Conservation (phyloP, 37 sponge, comb jelly and placozoan species). For the Crambe crambe region DNA sequence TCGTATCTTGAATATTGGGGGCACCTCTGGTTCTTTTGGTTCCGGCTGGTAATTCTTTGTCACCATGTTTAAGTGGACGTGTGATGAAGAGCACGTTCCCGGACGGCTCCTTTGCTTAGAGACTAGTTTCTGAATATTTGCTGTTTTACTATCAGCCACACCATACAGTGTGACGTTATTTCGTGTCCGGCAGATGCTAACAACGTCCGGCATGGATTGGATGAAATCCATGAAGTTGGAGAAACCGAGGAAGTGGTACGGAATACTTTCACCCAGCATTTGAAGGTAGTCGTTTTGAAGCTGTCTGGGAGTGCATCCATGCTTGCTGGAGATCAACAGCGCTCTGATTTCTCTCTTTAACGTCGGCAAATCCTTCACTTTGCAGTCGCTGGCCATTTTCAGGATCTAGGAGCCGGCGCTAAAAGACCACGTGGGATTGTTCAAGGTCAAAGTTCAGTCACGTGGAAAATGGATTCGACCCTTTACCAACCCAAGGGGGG, state of each 20-base stretch:
- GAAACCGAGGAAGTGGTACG: slow-evolving; percentile 30
- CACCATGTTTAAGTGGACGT: background rate
- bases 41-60: background rate
- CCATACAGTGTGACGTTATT: slow-evolving; percentile 11
- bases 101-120: slow-evolving; percentile 14
- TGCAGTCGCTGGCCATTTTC: background rate
- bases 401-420: too few relatives aligned
- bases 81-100: background rate
- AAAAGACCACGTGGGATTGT: too few relatives aligned
- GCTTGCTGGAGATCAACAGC: slow-evolving; percentile 45
- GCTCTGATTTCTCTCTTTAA: slow-evolving; percentile 42
- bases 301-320: slow-evolving; percentile 44
- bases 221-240: slow-evolving; percentile 21
- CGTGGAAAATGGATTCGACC: too few relatives aligned
- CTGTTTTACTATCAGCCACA: slow-evolving; percentile 20
- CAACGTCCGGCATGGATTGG: slow-evolving; percentile 32
- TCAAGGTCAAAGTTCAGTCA: too few relatives aligned
- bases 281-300: slow-evolving; percentile 35
- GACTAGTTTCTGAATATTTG: slow-evolving; percentile 39
- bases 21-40: background rate
- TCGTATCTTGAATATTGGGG: slow-evolving; percentile 17
- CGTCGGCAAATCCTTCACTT: background rate
- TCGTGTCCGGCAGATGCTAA: background rate
- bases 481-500: too few relatives aligned
- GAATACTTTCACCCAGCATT: slow-evolving; percentile 23